Evolutionary conservation across 2,888 invertebrate species (phyloP), one percentile per base, ranked within the genome.

Genomic region (Bruchidius siliquastri): DNA sequence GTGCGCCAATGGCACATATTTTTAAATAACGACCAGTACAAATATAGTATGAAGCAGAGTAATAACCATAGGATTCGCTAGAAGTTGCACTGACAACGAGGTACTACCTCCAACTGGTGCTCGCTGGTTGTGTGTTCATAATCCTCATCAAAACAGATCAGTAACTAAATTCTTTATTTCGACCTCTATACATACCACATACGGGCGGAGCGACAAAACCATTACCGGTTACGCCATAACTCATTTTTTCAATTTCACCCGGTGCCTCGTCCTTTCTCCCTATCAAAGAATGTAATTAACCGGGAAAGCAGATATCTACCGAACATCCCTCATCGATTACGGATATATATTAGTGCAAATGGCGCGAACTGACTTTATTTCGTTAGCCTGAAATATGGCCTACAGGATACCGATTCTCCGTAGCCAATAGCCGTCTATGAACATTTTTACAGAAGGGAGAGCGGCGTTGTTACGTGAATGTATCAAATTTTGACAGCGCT

Each of bases 311-410:
- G 82, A 82, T 82, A 81, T 80, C 82, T 82, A 49, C 49, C 49
- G 49, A 49, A 13, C 84, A 84, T 85, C 82, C 82, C 79, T 84
- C 85, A 85, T 84, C 85, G 84, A 86, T 85, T 85, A 83, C 80
- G 83, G 82, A 85, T 85, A 85, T 85, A 84, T 85, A 84, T 86
- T 86, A 85, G 82, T 84, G 84, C 82, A 85, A 86, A 86, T 86
- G 86, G 85, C 78, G 84, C 81, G 86, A 79, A 84, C 83, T 79
- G 82, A 83, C 82, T 83, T 82, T 80, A 82, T 82, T 49, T 81
- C 82, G 82, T 81, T 84, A 83, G 83, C 82, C 80, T 82, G 80
- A 84, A 83, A 84, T 83, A 84, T 83, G 79, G 83, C 81, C 81
- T 81, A 83, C 83, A 82, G 83, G 83, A 83, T 83, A 81, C 49